Evolutionary conservation across 2,113 vertebrate genomes (phyloP), one percentile per base, ranked within the genome.

Genomic region (Aspidoscelis tigris): DNA sequence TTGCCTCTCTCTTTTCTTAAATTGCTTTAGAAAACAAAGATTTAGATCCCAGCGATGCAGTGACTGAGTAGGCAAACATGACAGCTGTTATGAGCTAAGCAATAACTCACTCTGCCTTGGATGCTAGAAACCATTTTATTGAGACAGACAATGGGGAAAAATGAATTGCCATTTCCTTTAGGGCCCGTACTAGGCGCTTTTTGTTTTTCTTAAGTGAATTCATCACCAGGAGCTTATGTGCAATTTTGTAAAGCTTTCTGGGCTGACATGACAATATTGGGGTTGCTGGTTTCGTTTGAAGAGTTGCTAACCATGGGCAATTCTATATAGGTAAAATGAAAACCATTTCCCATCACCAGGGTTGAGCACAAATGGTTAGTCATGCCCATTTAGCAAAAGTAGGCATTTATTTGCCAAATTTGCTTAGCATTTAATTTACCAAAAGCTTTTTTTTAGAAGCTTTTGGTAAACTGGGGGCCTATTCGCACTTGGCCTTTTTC

Each of bases 21-120:
- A 86, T 75, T 68, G 68, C 43, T 79, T 80, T 4, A 69, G 77
- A 47, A 84, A 88, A 68, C 39, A 74, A 47, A 84, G 58, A 80
- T 73, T 79, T 82, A 0, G 3, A 64, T 82, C 76, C 43, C 6
- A 0, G 1, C 2, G 0, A 44, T n/a, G 74, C 3, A 12, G 44
- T 24, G 87, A 84, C 77, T 68, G 12, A 7, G 66, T 3, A 87
- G 81, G 72, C 9, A 72, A 83, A 66, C 22, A 78, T 18, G 72
- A 86, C 80, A 88, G 4, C 69, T 41, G 1, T 82, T 87, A 53
- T 18, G 66, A 82, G 85, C 73, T 84, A 77, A 39, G 76, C 50
- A 73, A 81, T 88, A 87, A 86, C 69, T 93, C 87, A 91, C 12
- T 50, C 83, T 89, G 75, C 86, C 87, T 89, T 76, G 82, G 84